A percentile compares a stretch with the other conserved stretches of the same genome.
Evolutionary conservation across 2,888 invertebrate genomes (phyloP).

Genomic region (Gryllus longicercus): DNA sequence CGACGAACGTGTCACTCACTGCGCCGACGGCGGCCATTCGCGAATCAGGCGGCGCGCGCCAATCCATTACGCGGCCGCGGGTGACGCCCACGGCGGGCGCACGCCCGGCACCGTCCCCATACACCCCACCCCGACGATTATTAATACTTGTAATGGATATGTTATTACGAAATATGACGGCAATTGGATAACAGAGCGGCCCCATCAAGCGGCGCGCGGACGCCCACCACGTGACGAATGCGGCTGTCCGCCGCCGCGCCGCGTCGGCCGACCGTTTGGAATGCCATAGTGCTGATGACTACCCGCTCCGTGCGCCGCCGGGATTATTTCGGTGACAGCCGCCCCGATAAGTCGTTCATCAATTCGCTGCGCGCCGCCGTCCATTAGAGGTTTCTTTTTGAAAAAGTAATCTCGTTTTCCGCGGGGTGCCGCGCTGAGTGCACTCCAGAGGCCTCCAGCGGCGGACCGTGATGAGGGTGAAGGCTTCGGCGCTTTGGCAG

Average conservation of each 20-base stretch:
- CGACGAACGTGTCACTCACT: no score
- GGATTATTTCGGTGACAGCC: neutral
- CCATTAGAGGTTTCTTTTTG: slow-evolving; percentile 1
- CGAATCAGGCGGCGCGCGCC: neutral
- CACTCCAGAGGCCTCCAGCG: neutral
- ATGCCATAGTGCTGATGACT: no score
- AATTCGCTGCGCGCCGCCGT: neutral
- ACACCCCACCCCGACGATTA: neutral
- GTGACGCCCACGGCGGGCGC: neutral
- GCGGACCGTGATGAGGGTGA: neutral
- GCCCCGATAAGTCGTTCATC: neutral
- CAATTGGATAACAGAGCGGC: no score
- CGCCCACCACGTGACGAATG: no score
- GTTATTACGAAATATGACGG: slow-evolving; percentile 9
- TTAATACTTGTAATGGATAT: slow-evolving; percentile 7
- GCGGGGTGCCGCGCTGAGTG: neutral
- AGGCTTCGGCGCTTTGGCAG: neutral
- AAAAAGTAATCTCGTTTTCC: neutral
- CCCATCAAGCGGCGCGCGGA: no score
- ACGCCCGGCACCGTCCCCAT: neutral
- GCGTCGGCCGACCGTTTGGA: no score
- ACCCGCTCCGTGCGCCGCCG: neutral
- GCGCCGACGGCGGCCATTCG: neutral
- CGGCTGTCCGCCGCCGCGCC: no score
- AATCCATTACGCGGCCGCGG: neutral